Conservation (phyloP, 2,113 vertebrate genomes). For the Girardinichthys multiradiatus region DNA sequence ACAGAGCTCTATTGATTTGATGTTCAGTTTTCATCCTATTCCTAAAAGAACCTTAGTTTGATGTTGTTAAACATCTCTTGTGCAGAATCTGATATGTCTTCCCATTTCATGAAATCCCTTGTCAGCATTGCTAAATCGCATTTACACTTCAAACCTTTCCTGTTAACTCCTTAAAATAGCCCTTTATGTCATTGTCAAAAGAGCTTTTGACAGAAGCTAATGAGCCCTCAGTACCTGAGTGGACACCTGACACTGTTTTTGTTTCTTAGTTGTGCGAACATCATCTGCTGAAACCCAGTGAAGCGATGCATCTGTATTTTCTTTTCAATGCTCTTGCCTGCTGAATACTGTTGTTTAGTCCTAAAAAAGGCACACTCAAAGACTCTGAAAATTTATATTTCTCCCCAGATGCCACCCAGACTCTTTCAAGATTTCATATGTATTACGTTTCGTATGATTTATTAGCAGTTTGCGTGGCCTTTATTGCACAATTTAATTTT, state of each 20-base stretch:
- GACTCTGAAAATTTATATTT: background rate
- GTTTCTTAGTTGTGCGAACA: slow-evolving; percentile 12
- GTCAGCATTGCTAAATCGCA: slow-evolving; percentile 46
- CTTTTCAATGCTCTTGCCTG: slow-evolving; percentile 21
- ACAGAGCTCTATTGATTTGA: too few relatives aligned
- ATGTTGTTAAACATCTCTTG: slow-evolving; percentile 2
- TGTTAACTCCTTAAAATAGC: slow-evolving; percentile 17
- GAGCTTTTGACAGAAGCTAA: slow-evolving; percentile 50
- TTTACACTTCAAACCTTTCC: slow-evolving; percentile 27
- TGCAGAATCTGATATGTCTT: slow-evolving; percentile 8
- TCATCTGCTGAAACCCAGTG: slow-evolving; percentile 20
- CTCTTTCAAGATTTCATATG: background rate
- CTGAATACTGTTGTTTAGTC: slow-evolving; percentile 18
- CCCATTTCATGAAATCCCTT: slow-evolving; percentile 33
- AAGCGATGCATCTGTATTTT: slow-evolving; percentile 8
- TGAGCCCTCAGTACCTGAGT: slow-evolving; percentile 32
- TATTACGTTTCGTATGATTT: slow-evolving; percentile 7
- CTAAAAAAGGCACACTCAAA: background rate
- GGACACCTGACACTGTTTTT: slow-evolving; percentile 64
- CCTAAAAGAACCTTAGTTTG: background rate
- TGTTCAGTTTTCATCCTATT: background rate
- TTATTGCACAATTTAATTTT: slow-evolving; percentile 22
- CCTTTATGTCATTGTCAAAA: slow-evolving; percentile 22
- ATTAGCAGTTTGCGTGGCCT: slow-evolving; percentile 12
- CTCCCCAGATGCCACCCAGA: slow-evolving; percentile 30